These are phyloP conservation scores for Anoplophora glabripennis DNA, from an alignment of 1,140 invertebrate genomes.

Conservation along the genomic window DNA sequence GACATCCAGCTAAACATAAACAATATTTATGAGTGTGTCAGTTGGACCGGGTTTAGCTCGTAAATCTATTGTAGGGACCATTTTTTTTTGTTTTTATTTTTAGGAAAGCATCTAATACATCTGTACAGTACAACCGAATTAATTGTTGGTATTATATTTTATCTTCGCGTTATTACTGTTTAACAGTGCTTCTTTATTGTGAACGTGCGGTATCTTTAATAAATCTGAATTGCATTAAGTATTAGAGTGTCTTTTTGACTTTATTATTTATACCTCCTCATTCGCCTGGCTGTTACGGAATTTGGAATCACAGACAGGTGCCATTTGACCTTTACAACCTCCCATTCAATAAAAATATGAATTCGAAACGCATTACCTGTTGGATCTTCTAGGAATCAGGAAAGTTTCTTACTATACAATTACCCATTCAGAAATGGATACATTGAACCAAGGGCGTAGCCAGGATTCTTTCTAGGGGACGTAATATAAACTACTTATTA, in stretches of 20 bases:
- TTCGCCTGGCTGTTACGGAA: neutral
- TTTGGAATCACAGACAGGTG: neutral
- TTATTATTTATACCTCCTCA: too few relatives aligned
- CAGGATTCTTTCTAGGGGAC: too few relatives aligned
- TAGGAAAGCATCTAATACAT: constrained; percentile 15
- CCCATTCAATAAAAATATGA: neutral
- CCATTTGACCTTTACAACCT: neutral
- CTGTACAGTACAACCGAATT: constrained; percentile 13
- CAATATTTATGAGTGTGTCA: constrained; percentile 48
- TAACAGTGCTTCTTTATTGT: constrained; percentile 2
- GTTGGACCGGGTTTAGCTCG: constrained; percentile 40
- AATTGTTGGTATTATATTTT: constrained; percentile 8
- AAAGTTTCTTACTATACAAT: neutral
- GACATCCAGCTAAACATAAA: constrained; percentile 39
- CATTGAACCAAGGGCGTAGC: too few relatives aligned
- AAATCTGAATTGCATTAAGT: neutral
- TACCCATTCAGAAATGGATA: too few relatives aligned
- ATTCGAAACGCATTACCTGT: neutral
- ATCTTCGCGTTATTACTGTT: neutral
- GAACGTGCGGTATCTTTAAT: neutral
- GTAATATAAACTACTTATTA: too few relatives aligned
- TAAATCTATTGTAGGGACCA: constrained; percentile 43
- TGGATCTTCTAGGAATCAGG: neutral
- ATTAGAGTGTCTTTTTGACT: too few relatives aligned
- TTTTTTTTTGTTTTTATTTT: constrained; percentile 29